phyloP scores from a whole-genome alignment of 30 jellyfish, hydroid and myxozoan species.

The Cassiopea andromeda region DNA sequence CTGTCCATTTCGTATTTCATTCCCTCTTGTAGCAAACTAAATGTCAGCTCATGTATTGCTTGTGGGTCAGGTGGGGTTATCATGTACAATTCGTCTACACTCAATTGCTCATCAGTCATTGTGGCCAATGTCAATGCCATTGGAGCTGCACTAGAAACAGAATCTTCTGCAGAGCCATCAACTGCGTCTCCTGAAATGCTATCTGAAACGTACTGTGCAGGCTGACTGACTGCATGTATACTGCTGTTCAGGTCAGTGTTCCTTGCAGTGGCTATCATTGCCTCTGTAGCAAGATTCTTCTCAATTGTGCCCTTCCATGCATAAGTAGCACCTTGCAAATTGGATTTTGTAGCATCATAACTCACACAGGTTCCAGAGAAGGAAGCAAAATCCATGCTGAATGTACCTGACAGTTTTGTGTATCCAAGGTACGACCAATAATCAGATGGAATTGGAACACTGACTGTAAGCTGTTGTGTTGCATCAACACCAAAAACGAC shows the following conservation, averaged over 20 bases:
- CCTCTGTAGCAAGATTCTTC: conserved; percentile 13
- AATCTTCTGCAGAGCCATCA: not conserved
- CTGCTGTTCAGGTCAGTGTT: conserved; percentile 18
- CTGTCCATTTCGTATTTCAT: conserved; percentile 66
- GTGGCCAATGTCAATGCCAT: conserved; percentile 40
- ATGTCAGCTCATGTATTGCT: conserved; percentile 49
- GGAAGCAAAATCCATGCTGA: conserved; percentile 47
- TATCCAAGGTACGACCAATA: conserved; percentile 16
- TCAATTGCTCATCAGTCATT: conserved; percentile 10
- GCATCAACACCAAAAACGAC: conserved; percentile 55
- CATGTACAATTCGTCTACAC: conserved; percentile 56
- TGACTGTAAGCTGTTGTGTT: conserved; percentile 27
- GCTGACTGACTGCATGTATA: not conserved
- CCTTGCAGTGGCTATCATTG: conserved; percentile 19
- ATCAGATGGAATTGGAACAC: conserved; percentile 38
- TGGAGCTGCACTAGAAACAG: conserved; percentile 41
- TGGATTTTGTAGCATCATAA: conserved; percentile 29
- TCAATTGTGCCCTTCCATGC: conserved; percentile 58
- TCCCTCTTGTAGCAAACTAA: conserved; percentile 58
- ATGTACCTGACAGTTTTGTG: conserved; percentile 36
- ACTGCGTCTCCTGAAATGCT: not conserved
- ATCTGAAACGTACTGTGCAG: too few relatives aligned
- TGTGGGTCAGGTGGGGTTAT: conserved; percentile 64
- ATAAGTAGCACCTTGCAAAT: conserved; percentile 20
- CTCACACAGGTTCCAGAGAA: conserved; percentile 39